Conservation (phyloP, 1,140 invertebrate species). For the Thereuonema tuberculata region DNA sequence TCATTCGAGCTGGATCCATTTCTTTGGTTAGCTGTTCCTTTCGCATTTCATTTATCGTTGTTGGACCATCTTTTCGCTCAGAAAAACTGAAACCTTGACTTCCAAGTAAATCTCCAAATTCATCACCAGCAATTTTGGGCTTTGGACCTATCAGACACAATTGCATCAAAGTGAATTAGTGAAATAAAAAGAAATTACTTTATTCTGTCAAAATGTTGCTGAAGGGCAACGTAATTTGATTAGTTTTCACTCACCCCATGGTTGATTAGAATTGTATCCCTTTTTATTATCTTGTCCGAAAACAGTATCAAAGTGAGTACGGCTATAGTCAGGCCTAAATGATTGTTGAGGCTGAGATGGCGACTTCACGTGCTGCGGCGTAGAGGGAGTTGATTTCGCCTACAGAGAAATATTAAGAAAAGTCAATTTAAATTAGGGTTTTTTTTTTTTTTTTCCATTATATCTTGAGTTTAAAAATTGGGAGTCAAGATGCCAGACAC, state of each 20-base stretch:
- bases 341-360: slow-evolving; percentile 20
- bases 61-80: slow-evolving; percentile 53
- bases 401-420: not conserved
- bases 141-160: slow-evolving; percentile 24
- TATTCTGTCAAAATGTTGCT: slow-evolving; percentile 10
- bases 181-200: slow-evolving; percentile 2
- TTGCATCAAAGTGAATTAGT: not conserved
- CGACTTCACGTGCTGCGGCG: slow-evolving; percentile 30
- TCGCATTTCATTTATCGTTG: slow-evolving; percentile 83
- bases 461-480: too few relatives aligned
- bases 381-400: slow-evolving; percentile 15
- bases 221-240: slow-evolving; percentile 4
- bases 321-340: slow-evolving; percentile 40
- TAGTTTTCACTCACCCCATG: too few relatives aligned
- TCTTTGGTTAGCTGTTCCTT: slow-evolving; percentile 70
- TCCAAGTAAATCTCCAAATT: slow-evolving; percentile 80
- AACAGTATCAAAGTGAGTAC: slow-evolving; percentile 49
- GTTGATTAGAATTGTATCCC: too few relatives aligned
- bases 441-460: too few relatives aligned
- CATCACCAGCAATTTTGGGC: slow-evolving; percentile 44
- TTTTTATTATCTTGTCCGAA: too few relatives aligned
- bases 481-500: too few relatives aligned
- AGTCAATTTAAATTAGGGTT: not conserved
- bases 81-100: slow-evolving; percentile 74
- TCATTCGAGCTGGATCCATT: slow-evolving; percentile 83